Evolutionary conservation across 2,888 invertebrate species (phyloP), one percentile per base, ranked within the genome.

Genomic region (Tetanocera ferruginea): DNA sequence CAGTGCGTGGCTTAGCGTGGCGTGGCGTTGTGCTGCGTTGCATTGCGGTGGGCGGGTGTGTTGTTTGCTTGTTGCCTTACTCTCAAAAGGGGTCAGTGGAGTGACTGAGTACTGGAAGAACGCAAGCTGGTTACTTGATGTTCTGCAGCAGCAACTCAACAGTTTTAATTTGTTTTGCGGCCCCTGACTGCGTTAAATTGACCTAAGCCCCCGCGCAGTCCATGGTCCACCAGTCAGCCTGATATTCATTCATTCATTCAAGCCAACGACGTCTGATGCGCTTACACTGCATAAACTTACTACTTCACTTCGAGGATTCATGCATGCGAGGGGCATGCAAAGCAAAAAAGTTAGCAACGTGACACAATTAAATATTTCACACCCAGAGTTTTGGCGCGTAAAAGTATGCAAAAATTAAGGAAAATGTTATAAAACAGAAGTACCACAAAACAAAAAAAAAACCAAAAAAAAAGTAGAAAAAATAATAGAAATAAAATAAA

Each of bases 321-420:
- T 49, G 25, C n/a, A 31, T 23, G 72, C 23, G 57, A 34, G 37
- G 31, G 28, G 72, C 55, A 57, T 17, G 57, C 51, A 69, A 60
- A 60, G 60, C 49, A 19, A n/a, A 28, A 25, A 57, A 60, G 72
- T 72, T 57, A 25, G 66, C 66, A 66, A 74, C 74, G 74, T 74
- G 74, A 74, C 64, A 74, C 74, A 74, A 74, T 74, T 74, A 74
- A 64, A 74, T 74, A 74, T 74, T 74, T 74, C 49, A 64, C 52
- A 28, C 51, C 62, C 52, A 19, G 9, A 17, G 23, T n/a, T 14
- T n/a, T n/a, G 8, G 64, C 17, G 25, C 25, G 31, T 31, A 34
- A 52, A 34, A 31, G 5, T 52, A 37, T 19, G 43, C 37, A 34
- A 37, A 17, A 8, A 43, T 37, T 37, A 70, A 49, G 17, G 51